Conservation (phyloP, 2,888 invertebrate species). For the Torymus auratus region DNA sequence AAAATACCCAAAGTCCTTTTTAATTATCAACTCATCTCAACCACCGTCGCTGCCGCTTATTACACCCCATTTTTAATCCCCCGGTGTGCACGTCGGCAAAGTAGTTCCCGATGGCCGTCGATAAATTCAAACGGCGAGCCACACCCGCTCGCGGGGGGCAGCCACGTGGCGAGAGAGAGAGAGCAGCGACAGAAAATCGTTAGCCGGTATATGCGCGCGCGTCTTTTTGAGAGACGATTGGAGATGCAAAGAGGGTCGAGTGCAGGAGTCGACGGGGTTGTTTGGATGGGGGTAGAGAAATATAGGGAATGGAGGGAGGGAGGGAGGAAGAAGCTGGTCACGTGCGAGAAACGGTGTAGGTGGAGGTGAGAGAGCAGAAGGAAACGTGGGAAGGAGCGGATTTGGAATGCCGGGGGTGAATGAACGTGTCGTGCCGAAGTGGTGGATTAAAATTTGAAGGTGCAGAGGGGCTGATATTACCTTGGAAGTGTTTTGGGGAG, state of each 20-base stretch:
- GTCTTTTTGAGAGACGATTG: neutral
- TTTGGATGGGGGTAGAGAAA: too few relatives aligned
- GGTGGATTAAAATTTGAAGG: too few relatives aligned
- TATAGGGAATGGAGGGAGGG: too few relatives aligned
- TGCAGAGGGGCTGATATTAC: too few relatives aligned
- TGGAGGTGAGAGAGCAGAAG: neutral
- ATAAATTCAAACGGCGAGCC: slow-evolving; percentile 43
- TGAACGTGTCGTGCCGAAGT: too few relatives aligned
- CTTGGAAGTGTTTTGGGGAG: too few relatives aligned
- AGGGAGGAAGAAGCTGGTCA: neutral
- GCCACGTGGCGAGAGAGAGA: neutral
- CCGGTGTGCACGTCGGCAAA: slow-evolving; percentile 11
- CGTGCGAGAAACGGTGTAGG: neutral
- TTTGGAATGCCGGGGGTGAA: too few relatives aligned
- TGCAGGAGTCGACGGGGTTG: too few relatives aligned
- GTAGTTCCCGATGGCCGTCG: slow-evolving; percentile 13
- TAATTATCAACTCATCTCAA: too few relatives aligned
- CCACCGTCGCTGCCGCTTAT: too few relatives aligned
- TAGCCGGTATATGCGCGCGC: neutral
- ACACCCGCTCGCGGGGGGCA: neutral
- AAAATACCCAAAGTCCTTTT: too few relatives aligned
- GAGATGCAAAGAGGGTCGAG: neutral
- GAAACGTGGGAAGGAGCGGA: neutral
- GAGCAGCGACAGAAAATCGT: slow-evolving; percentile 38
- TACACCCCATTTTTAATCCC: too few relatives aligned